Conservation (phyloP, 2,888 invertebrate genomes). For the Dilophus febrilis region DNA sequence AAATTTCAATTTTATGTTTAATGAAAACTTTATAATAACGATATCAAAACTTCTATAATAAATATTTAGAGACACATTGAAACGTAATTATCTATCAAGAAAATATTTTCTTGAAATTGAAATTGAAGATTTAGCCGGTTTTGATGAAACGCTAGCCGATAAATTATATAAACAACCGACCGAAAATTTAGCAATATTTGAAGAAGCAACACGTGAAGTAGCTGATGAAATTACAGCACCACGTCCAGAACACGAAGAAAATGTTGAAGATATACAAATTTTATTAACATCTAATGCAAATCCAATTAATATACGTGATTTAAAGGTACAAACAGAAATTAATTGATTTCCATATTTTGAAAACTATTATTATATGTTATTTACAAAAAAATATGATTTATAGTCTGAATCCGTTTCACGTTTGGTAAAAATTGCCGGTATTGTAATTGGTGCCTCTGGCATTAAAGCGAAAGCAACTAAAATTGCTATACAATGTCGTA, state of each 20-base stretch:
- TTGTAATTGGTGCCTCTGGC: slow-evolving; percentile 83
- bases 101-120: slow-evolving; percentile 84
- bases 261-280: slow-evolving; percentile 84
- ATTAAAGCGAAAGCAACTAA: slow-evolving; percentile 90
- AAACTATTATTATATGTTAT: neutral
- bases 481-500: slow-evolving; percentile 89
- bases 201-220: slow-evolving; percentile 91
- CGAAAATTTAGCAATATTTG: slow-evolving; percentile 84
- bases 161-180: slow-evolving; percentile 82
- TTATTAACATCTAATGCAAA: slow-evolving; percentile 70
- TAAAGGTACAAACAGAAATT: slow-evolving; percentile 45
- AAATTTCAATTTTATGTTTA: slow-evolving; percentile 1
- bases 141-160: slow-evolving; percentile 82
- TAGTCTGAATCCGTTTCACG: slow-evolving; percentile 87
- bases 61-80: slow-evolving; percentile 64
- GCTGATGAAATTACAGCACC: slow-evolving; percentile 94
- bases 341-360: neutral
- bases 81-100: slow-evolving; percentile 78
- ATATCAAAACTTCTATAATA: neutral
- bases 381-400: slow-evolving; percentile 19
- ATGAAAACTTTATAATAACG: slow-evolving; percentile 1
- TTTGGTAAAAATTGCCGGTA: slow-evolving; percentile 88
- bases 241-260: slow-evolving; percentile 75
- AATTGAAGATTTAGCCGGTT: slow-evolving; percentile 85
- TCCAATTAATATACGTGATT: slow-evolving; percentile 61